Percentiles rank a stretch among this genome's conserved stretches.
Conservation (phyloP, 1,140 invertebrate genomes). For the Ceratoteleas bidentatus region DNA sequence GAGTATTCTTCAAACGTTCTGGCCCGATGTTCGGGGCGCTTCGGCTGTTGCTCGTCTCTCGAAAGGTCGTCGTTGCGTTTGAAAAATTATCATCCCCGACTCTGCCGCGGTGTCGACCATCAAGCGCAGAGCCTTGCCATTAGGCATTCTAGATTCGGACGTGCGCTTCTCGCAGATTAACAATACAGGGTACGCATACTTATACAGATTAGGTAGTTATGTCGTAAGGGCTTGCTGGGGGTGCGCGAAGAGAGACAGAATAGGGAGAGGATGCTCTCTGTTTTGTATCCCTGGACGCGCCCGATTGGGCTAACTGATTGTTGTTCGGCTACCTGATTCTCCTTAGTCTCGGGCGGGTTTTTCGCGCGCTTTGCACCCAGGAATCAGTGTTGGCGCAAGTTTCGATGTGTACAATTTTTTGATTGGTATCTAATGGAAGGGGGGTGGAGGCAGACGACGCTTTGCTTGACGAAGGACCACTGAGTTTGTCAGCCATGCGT, state of each 20-base stretch:
- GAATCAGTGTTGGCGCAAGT: constrained; percentile 33
- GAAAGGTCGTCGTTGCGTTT: neutral
- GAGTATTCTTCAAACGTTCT: constrained; percentile 44
- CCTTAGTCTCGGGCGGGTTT: constrained; percentile 4
- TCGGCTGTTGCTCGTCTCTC: neutral
- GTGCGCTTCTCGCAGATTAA: constrained; percentile 71
- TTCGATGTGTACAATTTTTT: constrained; percentile 66
- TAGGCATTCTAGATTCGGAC: constrained; percentile 77
- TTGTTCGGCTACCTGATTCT: constrained; percentile 20
- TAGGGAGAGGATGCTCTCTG: constrained; percentile 54
- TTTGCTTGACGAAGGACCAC: constrained; percentile 82
- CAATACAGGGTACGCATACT: constrained; percentile 68
- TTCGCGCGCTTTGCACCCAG: constrained; percentile 15
- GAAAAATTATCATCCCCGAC: neutral
- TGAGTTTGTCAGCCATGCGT: constrained; percentile 82
- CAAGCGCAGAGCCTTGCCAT: constrained; percentile 67
- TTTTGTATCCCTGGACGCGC: constrained; percentile 47
- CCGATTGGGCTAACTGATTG: constrained; percentile 29
- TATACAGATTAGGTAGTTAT: constrained; percentile 55
- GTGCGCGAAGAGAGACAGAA: constrained; percentile 63
- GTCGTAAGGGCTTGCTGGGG: constrained; percentile 31
- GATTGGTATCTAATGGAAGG: constrained; percentile 79
- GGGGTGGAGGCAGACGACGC: constrained; percentile 81
- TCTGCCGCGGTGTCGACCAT: neutral
- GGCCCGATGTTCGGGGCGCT: neutral